Evolutionary conservation across 2,797 vertebrate species (phyloP).

Genomic region (Eurystomus glaucurus): DNA sequence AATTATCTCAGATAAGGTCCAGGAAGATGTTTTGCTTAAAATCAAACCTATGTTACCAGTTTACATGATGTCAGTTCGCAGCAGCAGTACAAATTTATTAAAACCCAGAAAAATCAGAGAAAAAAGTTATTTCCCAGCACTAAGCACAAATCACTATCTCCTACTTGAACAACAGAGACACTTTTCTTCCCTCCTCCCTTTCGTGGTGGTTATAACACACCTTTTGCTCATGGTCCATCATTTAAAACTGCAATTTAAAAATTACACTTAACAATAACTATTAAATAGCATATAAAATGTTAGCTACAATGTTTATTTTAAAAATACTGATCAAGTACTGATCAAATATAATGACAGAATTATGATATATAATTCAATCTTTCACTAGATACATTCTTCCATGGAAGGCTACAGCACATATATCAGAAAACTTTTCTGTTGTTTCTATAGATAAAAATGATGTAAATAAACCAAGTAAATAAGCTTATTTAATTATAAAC

Average conservation of each 20-base stretch:
- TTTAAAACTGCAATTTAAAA: conserved; percentile 6
- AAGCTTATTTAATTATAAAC: neutral
- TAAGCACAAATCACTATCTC: neutral
- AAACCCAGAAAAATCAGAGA: neutral
- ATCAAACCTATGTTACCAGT: neutral
- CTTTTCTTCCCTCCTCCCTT: neutral
- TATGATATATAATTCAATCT: neutral
- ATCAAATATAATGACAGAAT: neutral
- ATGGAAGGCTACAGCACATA: neutral
- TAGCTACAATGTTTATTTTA: neutral
- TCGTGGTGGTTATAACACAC: neutral
- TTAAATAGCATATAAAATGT: neutral
- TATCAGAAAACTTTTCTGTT: neutral
- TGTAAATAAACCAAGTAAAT: neutral
- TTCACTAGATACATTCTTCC: neutral
- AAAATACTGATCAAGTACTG: neutral
- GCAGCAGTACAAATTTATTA: neutral
- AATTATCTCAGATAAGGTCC: neutral
- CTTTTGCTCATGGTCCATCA: neutral
- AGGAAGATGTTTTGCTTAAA: neutral
- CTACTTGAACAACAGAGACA: neutral
- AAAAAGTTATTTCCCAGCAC: neutral
- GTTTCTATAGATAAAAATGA: neutral
- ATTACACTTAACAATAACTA: neutral
- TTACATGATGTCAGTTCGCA: neutral